These are phyloP conservation scores for Amphimedon queenslandica DNA, from an alignment of 37 sponge, comb jelly and placozoan genomes.

Conservation along the genomic window DNA sequence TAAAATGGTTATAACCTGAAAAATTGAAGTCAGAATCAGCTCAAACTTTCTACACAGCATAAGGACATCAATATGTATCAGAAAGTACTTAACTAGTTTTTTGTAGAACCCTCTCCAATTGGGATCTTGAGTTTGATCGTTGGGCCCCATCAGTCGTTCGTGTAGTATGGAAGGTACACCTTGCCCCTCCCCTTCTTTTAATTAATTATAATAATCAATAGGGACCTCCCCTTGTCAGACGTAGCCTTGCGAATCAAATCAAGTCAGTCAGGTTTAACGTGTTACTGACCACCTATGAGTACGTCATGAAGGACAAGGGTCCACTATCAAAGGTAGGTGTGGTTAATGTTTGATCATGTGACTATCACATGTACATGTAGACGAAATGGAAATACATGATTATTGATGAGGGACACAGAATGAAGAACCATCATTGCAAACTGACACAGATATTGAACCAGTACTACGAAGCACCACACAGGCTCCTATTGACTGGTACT, in stretches of 20 bases:
- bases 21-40: too few relatives aligned
- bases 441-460: slow-evolving; percentile 97
- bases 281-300: slow-evolving; percentile 97
- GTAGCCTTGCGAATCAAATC: slow-evolving; percentile 42
- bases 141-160: slow-evolving; percentile 92
- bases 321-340: slow-evolving; percentile 89
- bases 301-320: slow-evolving; percentile 98
- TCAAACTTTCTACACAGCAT: too few relatives aligned
- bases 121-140: slow-evolving; percentile 94
- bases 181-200: neutral
- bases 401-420: slow-evolving; percentile 98
- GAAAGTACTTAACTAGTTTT: neutral
- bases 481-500: slow-evolving; percentile 94
- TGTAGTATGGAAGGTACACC: slow-evolving; percentile 85
- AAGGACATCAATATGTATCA: too few relatives aligned
- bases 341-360: too few relatives aligned
- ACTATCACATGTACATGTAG: slow-evolving; percentile 34
- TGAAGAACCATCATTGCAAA: slow-evolving; percentile 99
- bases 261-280: slow-evolving; percentile 82
- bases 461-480: slow-evolving; percentile 86
- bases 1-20: too few relatives aligned
- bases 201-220: neutral
- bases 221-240: slow-evolving; percentile 70
- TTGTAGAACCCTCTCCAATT: slow-evolving; percentile 91
- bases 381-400: slow-evolving; percentile 96